phyloP scores from a whole-genome alignment of 2,113 vertebrate species.

The Anhinga anhinga region DNA sequence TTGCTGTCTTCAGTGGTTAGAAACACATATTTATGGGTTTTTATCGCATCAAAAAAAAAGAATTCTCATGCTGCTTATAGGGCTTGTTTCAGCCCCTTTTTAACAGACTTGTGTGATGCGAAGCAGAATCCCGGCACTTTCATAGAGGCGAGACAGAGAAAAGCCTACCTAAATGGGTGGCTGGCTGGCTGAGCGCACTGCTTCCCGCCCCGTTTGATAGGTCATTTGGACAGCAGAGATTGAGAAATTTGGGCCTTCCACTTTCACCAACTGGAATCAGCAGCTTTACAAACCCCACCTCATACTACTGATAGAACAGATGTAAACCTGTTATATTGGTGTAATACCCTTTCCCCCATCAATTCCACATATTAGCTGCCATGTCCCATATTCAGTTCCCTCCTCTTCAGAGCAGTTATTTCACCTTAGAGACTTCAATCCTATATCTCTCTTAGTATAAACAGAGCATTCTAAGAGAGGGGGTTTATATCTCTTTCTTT shows the following conservation, averaged over 20 bases:
- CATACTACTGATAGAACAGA: background rate
- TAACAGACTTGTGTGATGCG: background rate
- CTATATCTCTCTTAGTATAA: background rate
- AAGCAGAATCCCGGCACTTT: background rate
- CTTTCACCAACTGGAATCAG: background rate
- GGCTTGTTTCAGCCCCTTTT: background rate
- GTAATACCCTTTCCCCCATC: background rate
- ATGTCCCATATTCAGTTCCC: background rate
- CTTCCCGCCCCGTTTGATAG: background rate
- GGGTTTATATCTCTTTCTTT: background rate
- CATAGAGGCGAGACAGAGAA: background rate
- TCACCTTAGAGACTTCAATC: background rate
- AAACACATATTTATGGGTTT: background rate
- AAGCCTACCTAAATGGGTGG: background rate
- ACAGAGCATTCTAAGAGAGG: background rate
- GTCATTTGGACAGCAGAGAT: background rate
- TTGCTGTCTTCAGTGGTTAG: conserved; percentile 34
- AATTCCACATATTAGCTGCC: background rate
- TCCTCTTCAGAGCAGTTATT: background rate
- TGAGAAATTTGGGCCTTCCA: background rate
- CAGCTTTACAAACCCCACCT: background rate
- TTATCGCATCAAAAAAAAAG: background rate
- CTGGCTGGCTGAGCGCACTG: background rate
- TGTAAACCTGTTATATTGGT: background rate
- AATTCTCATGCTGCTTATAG: background rate